These are phyloP conservation scores for Fringilla coelebs DNA, from an alignment of 2,797 vertebrate genomes.

Conservation along the genomic window DNA sequence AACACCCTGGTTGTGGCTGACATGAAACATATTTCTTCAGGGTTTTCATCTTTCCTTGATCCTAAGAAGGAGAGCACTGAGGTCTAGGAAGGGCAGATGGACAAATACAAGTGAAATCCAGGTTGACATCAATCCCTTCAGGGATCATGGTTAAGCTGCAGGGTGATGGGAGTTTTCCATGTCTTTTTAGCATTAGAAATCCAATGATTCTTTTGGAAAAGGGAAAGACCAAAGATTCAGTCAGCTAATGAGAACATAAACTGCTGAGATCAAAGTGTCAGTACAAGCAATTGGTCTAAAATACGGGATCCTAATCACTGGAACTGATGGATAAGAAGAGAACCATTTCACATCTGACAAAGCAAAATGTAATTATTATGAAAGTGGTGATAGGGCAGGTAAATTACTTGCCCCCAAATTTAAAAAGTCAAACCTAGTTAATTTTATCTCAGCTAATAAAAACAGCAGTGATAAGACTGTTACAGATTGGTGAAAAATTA, in stretches of 20 bases:
- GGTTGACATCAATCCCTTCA: neutral
- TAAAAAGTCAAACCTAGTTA: constrained; percentile 70
- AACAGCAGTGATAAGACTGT: constrained; percentile 58
- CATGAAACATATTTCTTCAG: neutral
- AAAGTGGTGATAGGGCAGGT: constrained; percentile 66
- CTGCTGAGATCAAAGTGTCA: constrained; percentile 40
- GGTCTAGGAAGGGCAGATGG: neutral
- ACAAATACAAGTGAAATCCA: neutral
- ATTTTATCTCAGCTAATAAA: constrained; percentile 72
- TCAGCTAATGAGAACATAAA: constrained; percentile 39
- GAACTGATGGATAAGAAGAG: constrained; percentile 39
- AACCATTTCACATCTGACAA: constrained; percentile 45
- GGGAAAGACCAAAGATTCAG: neutral
- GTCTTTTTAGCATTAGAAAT: neutral
- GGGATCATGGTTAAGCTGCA: neutral
- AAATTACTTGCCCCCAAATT: constrained; percentile 66
- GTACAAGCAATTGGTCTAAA: constrained; percentile 28
- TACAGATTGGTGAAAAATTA: constrained; percentile 74
- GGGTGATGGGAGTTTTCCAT: neutral
- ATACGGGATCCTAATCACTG: constrained; percentile 52
- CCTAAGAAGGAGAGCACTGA: neutral
- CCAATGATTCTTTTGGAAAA: neutral
- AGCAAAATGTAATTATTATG: constrained; percentile 70
- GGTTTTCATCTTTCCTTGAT: neutral
- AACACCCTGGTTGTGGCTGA: neutral